phyloP scores from a whole-genome alignment of 2,113 vertebrate species.

The Gnathonemus echidnorhynchus region DNA sequence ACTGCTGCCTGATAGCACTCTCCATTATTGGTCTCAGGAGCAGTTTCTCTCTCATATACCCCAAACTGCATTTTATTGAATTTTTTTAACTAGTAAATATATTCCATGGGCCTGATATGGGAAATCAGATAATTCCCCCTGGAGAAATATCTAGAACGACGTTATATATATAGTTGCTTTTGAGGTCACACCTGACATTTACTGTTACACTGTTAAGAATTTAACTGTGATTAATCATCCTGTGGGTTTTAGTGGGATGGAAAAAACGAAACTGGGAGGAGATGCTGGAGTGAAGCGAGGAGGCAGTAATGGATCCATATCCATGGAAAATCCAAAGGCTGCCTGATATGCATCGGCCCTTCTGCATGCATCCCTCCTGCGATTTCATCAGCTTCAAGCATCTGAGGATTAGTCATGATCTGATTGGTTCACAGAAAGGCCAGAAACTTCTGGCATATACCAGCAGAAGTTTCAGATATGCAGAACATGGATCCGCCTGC shows the following conservation, averaged over 20 bases:
- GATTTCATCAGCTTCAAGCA: neutral
- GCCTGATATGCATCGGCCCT: neutral
- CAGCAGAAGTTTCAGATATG: neutral
- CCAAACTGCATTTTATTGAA: conserved; percentile 9
- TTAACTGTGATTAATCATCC: neutral
- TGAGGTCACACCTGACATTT: conserved; percentile 8
- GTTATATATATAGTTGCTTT: neutral
- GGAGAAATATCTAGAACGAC: neutral
- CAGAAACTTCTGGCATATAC: neutral
- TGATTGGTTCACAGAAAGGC: neutral
- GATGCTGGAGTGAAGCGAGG: neutral
- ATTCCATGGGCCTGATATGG: neutral
- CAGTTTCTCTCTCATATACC: neutral
- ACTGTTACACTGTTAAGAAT: neutral
- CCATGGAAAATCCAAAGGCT: neutral
- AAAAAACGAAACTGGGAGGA: neutral
- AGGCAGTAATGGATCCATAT: neutral
- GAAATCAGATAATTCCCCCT: neutral
- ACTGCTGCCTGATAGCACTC: neutral
- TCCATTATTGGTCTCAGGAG: neutral
- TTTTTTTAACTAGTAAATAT: neutral
- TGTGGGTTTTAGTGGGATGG: neutral
- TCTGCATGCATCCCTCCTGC: neutral
- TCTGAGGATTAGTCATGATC: neutral
- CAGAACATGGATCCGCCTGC: neutral